Base-by-base conservation (phyloP, 2,888 invertebrate species). In the Agrenia bidenticulata region DNA sequence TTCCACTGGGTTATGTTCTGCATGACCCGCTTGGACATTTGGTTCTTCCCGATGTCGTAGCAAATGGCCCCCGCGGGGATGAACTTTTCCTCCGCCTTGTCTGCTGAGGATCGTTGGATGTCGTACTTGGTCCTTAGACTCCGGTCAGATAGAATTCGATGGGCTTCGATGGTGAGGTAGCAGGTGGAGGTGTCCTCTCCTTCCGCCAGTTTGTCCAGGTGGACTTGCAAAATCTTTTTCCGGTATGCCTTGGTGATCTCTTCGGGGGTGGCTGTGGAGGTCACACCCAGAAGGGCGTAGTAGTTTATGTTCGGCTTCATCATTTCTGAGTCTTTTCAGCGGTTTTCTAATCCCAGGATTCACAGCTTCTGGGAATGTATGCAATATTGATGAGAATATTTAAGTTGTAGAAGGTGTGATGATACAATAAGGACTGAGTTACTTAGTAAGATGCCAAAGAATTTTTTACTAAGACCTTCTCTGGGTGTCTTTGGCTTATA, bases 21-120 rank as follows among this genome's bases (percentile, higher is more conserved):
- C n/a, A 69, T 11, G 2, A 73, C 17, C 17, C 69, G 63, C 21
- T 62, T 61, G 21, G 67, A 67, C 59, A 69, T 63, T 55, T 67
- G 73, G 2, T 56, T 65, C 37, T 67, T 54, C 2, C 72, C 72
- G 1, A 73, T 69, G 50, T 73, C 70, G 50, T 71, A 73, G 58
- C 73, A 73, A 23, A 73, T 73, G 57, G 56, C 61, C 9, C 73
- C 73, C 1, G 73, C 73, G 41, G 70, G 70, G 53, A 63, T 45
- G 56, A 70, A 70, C 17, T n/a, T 49, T 23, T 62, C 61, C 39
- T 39, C 32, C n/a, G 61, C 66, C 50, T 66, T 69, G 49, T 66
- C 67, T 11, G 57, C 50, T 1, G 69, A 59, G 51, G 62, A 66
- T 11, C 70, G 37, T 42, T 67, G 66, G 13, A 73, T 71, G 49